These are phyloP conservation scores for Amblyteles armatorius DNA, from an alignment of 2,888 invertebrate genomes.

Conservation along the genomic window DNA sequence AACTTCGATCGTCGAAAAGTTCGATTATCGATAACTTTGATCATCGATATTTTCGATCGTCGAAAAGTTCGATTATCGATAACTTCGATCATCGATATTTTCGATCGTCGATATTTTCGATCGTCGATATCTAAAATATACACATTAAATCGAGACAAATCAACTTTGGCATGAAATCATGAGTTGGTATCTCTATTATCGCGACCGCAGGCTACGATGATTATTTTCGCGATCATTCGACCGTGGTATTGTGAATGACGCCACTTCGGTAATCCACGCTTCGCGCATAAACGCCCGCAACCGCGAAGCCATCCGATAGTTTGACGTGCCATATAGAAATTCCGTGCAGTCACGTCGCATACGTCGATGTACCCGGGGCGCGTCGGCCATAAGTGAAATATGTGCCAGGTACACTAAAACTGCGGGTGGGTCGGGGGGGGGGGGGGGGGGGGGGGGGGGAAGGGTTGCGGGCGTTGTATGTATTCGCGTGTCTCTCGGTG, in stretches of 20 bases:
- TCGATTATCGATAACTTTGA: too few relatives aligned
- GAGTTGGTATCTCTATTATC: too few relatives aligned
- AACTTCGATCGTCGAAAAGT: too few relatives aligned
- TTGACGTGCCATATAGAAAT: conserved; percentile 11
- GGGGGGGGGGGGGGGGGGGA: not conserved
- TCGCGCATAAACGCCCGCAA: not conserved
- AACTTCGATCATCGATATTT: too few relatives aligned
- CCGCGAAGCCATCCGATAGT: conserved; percentile 4
- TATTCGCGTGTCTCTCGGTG: conserved; percentile 28
- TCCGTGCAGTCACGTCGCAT: conserved; percentile 11
- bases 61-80: too few relatives aligned
- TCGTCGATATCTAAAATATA: too few relatives aligned
- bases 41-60: too few relatives aligned
- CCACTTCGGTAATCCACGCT: not conserved
- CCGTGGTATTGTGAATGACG: not conserved
- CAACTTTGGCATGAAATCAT: too few relatives aligned
- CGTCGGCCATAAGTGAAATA: conserved; percentile 3
- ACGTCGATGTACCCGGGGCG: not conserved
- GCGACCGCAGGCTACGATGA: too few relatives aligned
- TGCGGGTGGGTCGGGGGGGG: not conserved
- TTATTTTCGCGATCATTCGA: conserved; percentile 1
- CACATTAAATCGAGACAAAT: too few relatives aligned
- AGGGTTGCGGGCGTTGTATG: conserved; percentile 4
- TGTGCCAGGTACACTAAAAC: not conserved
- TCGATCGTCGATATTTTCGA: too few relatives aligned